Base-by-base conservation (phyloP, 2,113 vertebrate species). In the Catharus fuscescens region DNA sequence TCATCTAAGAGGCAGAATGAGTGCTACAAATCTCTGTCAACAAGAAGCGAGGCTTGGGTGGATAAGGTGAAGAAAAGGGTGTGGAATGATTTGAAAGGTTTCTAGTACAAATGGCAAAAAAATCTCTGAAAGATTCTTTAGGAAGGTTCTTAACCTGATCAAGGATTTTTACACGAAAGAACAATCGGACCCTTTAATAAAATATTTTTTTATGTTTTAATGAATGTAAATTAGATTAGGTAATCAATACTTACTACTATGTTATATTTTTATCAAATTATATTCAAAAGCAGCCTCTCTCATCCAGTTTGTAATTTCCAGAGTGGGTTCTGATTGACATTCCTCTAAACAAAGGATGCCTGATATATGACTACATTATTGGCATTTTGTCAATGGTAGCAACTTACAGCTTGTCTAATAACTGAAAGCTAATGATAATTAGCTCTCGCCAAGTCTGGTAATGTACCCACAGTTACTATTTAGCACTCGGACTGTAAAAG, bases 321-420 rank as follows among this genome's bases (percentile, higher is more conserved):
- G 70, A 97, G 64, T 72, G 60, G 78, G 38, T 89, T 94, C 90
- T 94, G 87, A 97, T 86, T 44, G 65, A 79, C 91, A 81, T 96
- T 93, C 73, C 56, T 92, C 92, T 94, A 85, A 96, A 94, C 56
- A 94, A 95, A 96, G 53, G 48, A 91, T 93, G 66, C 56, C 88
- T 89, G 56, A 93, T 87, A 92, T 59, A 90, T 79, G 53, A 76
- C 85, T 95, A 60, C 34, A 72, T 95, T 96, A 90, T 88, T 97
- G 94, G 93, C 80, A 96, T 23, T 83, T 74, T 76, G 95, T 94
- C 95, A 92, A 96, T n/a, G 67, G 84, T 13, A 92, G 88, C 62
- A 97, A 92, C 47, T 87, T 94, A 90, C 34, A 94, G 88, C 84
- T 95, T 96, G 88, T 90, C 90, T 97, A 77, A 70, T 95, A 94